phyloP scores from a whole-genome alignment of 2,888 invertebrate genomes.

The Neria commutata region DNA sequence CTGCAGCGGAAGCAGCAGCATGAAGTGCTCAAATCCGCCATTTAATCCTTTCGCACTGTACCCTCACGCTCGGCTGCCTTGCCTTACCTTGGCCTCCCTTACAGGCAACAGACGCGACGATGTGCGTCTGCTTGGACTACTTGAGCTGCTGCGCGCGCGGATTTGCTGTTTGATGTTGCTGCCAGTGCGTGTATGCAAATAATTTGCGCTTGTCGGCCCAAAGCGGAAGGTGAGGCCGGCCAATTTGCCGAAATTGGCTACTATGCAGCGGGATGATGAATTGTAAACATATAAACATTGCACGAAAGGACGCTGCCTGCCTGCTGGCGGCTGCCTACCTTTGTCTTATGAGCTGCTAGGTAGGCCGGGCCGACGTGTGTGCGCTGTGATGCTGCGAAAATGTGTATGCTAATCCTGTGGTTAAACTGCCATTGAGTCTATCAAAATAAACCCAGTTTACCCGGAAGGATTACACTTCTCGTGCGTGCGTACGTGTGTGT shows the following conservation, averaged over 20 bases:
- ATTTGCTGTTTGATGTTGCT: neutral
- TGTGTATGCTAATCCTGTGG: conserved; percentile 60
- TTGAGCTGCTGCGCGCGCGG: neutral
- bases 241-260: conserved; percentile 52
- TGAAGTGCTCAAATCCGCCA: neutral
- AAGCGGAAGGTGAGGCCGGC: conserved; percentile 50
- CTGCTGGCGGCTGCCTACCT: neutral
- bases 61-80: neutral
- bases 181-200: neutral
- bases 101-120: neutral
- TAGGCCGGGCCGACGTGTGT: neutral
- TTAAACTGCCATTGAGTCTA: conserved; percentile 56
- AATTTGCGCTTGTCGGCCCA: conserved; percentile 20
- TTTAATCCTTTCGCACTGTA: conserved; percentile 40
- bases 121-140: neutral
- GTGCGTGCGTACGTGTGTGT: neutral
- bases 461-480: conserved; percentile 37
- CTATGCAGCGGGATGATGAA: conserved; percentile 37
- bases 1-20: no score
- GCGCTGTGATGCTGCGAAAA: conserved; percentile 46
- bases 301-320: conserved; percentile 29
- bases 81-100: neutral
- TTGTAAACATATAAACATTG: conserved; percentile 41
- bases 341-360: conserved; percentile 13
- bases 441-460: conserved; percentile 48